Conservation (phyloP, 2,888 invertebrate genomes). For the Andrena fulva region DNA sequence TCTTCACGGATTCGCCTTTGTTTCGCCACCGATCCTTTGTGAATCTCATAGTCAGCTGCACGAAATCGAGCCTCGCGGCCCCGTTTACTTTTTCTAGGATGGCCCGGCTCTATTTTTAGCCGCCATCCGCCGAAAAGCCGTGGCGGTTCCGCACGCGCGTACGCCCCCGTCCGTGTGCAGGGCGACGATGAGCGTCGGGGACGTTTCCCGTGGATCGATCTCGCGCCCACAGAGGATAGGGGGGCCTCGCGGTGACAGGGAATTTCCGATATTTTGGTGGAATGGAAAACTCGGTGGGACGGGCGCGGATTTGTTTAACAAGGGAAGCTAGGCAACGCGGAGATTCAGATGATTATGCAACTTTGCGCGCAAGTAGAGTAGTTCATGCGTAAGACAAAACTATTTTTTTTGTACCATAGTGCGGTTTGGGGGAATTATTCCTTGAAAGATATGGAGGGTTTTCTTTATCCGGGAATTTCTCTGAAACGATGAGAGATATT, state of each 20-base stretch:
- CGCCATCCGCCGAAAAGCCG: conserved; percentile 69
- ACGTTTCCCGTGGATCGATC: neutral
- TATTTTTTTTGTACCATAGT: too few species aligned
- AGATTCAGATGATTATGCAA: too few species aligned
- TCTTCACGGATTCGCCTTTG: conserved; percentile 76
- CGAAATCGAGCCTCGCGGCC: conserved; percentile 70
- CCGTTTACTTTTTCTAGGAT: conserved; percentile 78
- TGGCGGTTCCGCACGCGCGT: conserved; percentile 58
- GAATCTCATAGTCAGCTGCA: conserved; percentile 80
- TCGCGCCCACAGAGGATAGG: neutral
- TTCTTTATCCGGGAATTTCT: too few species aligned
- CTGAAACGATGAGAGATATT: too few species aligned
- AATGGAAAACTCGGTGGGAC: neutral
- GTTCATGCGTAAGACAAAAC: too few species aligned
- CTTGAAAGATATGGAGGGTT: too few species aligned
- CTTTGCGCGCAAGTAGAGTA: too few species aligned
- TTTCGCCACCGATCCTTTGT: conserved; percentile 77
- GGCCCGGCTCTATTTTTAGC: conserved; percentile 77
- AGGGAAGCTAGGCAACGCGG: too few species aligned
- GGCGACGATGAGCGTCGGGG: neutral
- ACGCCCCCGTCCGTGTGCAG: neutral
- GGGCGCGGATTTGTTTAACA: too few species aligned
- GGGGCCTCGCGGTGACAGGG: neutral
- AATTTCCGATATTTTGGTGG: neutral
- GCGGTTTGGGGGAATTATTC: too few species aligned